Evolutionary conservation across 92 coral and sea anemone species (phyloP), one percentile per base, ranked within the genome.

Genomic region (Palythoa grandis): DNA sequence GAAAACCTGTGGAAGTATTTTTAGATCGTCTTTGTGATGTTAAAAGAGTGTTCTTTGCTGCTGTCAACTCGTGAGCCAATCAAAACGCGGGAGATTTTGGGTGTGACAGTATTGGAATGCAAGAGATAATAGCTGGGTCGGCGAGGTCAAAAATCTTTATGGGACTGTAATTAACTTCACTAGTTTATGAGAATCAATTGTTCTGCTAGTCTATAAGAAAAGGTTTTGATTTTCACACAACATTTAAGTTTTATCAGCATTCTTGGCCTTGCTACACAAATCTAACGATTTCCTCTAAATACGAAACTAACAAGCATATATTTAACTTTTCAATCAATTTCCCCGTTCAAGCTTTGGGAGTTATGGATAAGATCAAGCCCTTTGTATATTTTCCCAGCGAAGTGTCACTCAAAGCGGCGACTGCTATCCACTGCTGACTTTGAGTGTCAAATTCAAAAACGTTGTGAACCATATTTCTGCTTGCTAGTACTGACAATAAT

Each of bases 81-180:
- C 61, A 80, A 12, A n/a, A 24, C 5, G 13, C 23, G 40, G 17
- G 57, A 47, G 65, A 15, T 7, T 80, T 43, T 80, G 74, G 85
- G 85, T 67, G 85, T 80, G 85, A 57, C 74, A 65, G 47, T 48
- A 63, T 39, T 47, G 85, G 85, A 43, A 80, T 80, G 85, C 60
- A 47, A 7, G 23, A 47, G 23, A 80, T 80, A 80, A 80, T 67
- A 23, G 40, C 17, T 1, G 12, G 74, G 85, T 80, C 85, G 66
- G 4, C 37, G 25, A 29, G 63, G 85, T 80, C 75, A 13, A 67
- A 65, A 79, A 65, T 29, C 73, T 40, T 79, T 61, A 50, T 47
- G 11, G 10, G 20, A 63, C 3, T 43, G 24, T 66, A 80, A 80
- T 80, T 80, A 80, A 15, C 39, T 67, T 20, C 4, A 65, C 9